These are phyloP conservation scores for Collichthys lucidus DNA, from an alignment of 2,113 vertebrate species.

Conservation along the genomic window DNA sequence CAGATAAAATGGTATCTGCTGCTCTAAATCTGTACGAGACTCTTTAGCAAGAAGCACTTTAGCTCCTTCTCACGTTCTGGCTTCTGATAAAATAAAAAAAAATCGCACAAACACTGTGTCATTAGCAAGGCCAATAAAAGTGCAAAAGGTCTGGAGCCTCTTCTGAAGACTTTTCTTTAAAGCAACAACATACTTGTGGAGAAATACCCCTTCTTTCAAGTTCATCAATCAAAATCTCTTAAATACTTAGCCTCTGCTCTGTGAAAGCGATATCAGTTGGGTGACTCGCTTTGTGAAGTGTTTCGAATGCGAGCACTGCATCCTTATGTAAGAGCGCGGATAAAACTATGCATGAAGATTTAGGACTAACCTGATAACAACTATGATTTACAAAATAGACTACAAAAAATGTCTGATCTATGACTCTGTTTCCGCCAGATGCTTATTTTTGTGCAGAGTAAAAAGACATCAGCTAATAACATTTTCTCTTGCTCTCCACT, in stretches of 20 bases:
- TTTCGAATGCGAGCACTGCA: conserved; percentile 8
- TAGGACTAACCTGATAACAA: not conserved
- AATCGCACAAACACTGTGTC: conserved; percentile 87
- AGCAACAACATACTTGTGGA: conserved; percentile 20
- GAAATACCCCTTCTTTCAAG: conserved; percentile 34
- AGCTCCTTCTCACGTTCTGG: conserved; percentile 85
- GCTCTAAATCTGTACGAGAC: conserved; percentile 80
- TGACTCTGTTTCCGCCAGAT: not conserved
- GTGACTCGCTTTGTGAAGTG: conserved; percentile 8
- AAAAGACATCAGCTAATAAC: not conserved
- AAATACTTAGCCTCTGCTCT: conserved; percentile 9
- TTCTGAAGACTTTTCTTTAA: conserved; percentile 49
- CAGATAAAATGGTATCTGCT: conserved; percentile 91
- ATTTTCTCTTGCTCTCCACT: not conserved
- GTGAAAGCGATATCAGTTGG: conserved; percentile 16
- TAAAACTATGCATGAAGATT: conserved; percentile 13
- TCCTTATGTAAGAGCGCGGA: conserved; percentile 1
- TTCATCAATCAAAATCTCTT: conserved; percentile 49
- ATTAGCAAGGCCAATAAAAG: conserved; percentile 91
- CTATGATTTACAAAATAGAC: not conserved
- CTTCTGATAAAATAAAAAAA: conserved; percentile 86
- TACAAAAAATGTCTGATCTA: conserved; percentile 4
- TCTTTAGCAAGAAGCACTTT: conserved; percentile 89
- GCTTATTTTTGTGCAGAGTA: not conserved
- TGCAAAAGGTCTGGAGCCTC: conserved; percentile 83